These are phyloP conservation scores for Nomada flava DNA, from an alignment of 2,888 invertebrate species.

Conservation along the genomic window DNA sequence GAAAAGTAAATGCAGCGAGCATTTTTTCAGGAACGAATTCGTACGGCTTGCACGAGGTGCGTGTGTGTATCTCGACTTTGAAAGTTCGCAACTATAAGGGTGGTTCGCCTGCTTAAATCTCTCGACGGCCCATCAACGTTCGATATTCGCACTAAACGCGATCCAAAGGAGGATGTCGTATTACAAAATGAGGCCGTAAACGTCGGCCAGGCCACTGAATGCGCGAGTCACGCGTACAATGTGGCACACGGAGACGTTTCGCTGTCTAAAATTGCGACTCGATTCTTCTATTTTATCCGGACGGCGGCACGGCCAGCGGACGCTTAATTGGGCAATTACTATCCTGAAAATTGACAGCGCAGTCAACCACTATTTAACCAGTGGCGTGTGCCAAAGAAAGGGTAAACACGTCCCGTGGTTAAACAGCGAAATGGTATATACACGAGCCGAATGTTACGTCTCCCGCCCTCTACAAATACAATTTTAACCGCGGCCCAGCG, in stretches of 20 bases:
- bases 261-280: slow-evolving; percentile 19
- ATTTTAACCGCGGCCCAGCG: slow-evolving; percentile 78
- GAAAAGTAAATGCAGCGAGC: neutral
- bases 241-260: slow-evolving; percentile 7
- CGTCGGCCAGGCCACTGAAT: neutral
- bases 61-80: too few species aligned
- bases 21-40: too few species aligned
- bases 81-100: too few species aligned
- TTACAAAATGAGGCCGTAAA: slow-evolving; percentile 16
- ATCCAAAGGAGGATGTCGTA: neutral
- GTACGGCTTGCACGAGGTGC: too few species aligned
- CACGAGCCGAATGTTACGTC: slow-evolving; percentile 35
- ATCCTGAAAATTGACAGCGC: slow-evolving; percentile 32
- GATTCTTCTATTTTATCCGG: slow-evolving; percentile 28
- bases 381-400: slow-evolving; percentile 34
- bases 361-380: slow-evolving; percentile 34
- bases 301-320: neutral
- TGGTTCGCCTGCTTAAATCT: neutral
- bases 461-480: slow-evolving; percentile 76
- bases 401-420: slow-evolving; percentile 31
- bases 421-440: slow-evolving; percentile 26
- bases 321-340: slow-evolving; percentile 50
- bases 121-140: neutral
- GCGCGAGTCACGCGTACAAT: slow-evolving; percentile 6
- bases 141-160: neutral